Percentiles rank a stretch among this genome's conserved stretches.
Evolutionary conservation across 2,888 invertebrate genomes (phyloP).

Genomic region (Apamea epomidion): DNA sequence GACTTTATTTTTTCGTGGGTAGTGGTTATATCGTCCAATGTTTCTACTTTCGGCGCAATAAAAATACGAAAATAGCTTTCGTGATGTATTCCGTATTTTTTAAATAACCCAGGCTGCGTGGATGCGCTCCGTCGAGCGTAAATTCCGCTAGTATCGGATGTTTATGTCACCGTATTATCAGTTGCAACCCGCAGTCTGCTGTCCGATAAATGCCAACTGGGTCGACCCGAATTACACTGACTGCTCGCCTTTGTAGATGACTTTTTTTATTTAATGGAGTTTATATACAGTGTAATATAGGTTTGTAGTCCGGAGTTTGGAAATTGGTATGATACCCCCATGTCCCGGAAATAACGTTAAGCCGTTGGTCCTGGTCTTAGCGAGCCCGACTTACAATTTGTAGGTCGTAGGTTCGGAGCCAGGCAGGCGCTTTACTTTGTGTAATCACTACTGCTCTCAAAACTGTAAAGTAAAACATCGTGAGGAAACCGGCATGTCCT

Average conservation of each 20-base stretch:
- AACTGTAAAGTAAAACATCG: no score
- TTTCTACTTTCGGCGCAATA: neutral
- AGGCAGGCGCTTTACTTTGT: no score
- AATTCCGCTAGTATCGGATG: constrained; percentile 3
- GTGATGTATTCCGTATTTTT: neutral
- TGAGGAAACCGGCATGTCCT: no score
- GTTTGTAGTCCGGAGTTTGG: no score
- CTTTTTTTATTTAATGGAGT: neutral
- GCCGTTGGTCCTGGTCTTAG: no score
- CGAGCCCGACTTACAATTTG: no score
- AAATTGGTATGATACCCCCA: no score
- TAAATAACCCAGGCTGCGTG: neutral
- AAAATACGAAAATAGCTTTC: neutral
- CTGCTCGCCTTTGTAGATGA: neutral
- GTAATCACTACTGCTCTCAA: no score
- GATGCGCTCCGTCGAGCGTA: neutral
- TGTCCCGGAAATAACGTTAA: no score
- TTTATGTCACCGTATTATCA: constrained; percentile 10
- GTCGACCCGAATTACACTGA: neutral
- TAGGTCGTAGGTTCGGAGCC: no score
- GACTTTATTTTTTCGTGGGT: neutral
- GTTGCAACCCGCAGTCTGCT: neutral
- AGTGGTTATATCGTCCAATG: neutral
- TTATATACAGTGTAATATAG: neutral
- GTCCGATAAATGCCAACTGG: neutral